phyloP scores from a whole-genome alignment of 2,888 invertebrate species.

The Andrena fulva region DNA sequence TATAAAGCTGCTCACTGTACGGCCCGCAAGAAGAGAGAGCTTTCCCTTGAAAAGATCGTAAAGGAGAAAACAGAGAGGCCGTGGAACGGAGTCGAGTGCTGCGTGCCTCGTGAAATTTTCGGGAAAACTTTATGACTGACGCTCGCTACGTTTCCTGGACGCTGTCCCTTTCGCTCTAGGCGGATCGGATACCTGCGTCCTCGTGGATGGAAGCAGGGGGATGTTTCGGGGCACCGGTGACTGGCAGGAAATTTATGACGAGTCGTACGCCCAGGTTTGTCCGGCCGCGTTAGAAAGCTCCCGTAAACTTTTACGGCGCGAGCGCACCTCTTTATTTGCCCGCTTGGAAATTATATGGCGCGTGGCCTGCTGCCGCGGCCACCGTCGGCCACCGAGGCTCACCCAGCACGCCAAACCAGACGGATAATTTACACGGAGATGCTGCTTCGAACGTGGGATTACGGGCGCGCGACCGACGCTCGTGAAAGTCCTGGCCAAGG shows the following conservation, averaged over 20 bases:
- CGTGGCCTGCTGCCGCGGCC: conserved; percentile 74
- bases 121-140: conserved; percentile 55
- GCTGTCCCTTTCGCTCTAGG: neutral
- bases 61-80: conserved; percentile 62
- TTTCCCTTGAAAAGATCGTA: conserved; percentile 46
- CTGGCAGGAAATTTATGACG: conserved; percentile 66
- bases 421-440: conserved; percentile 60
- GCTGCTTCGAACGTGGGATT: conserved; percentile 8
- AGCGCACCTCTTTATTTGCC: conserved; percentile 63
- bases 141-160: conserved; percentile 1
- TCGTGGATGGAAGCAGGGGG: neutral
- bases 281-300: conserved; percentile 62
- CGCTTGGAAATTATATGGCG: conserved; percentile 77
- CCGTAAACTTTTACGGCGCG: conserved; percentile 70
- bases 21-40: conserved; percentile 32
- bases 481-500: conserved; percentile 26
- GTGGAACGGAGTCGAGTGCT: conserved; percentile 23
- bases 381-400: conserved; percentile 23
- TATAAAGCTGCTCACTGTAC: conserved; percentile 51
- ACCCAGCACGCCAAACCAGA: conserved; percentile 31
- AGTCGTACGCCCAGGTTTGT: conserved; percentile 76
- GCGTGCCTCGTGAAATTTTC: conserved; percentile 48
- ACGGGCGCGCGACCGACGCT: neutral
- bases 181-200: neutral
- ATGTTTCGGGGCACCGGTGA: conserved; percentile 27